Base-by-base conservation (phyloP, 2,888 invertebrate species). In the Drosophila flavopinicola region DNA sequence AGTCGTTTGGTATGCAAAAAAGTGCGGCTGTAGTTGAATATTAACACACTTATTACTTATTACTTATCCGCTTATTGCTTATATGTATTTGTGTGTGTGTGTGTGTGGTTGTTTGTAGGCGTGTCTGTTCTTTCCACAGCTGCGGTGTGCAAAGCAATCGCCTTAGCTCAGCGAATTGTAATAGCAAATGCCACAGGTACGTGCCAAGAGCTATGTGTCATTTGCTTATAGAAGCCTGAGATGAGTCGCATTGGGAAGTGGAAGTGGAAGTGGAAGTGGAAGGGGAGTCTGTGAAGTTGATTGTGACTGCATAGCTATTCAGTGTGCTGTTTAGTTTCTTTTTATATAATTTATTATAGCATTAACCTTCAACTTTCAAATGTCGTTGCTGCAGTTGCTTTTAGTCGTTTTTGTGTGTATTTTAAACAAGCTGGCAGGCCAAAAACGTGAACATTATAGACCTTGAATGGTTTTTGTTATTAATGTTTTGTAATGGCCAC, bases 321-420 rank as follows among this genome's bases (percentile, higher is more conserved):
- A 29, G 39, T 9, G 38, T 52, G 54, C 33, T 66, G 17, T 54
- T 47, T 23, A 38, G 39, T 49, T 56, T 37, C 33, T n/a, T n/a
- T 52, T 38, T 64, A 54, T 69, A 66, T 32, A 78, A 63, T 79
- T 78, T 78, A 76, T 83, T 76, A 71, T 64, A 58, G 59, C 71
- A 71, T 68, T 79, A 79, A 79, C 78, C 78, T 79, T 79, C 83
- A 79, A 68, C 71, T 74, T 83, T 79, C 71, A 79, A 79, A 79
- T 79, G 83, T 61, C 71, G 52, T 42, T 37, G 56, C 39, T 61
- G 44, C 38, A 48, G 45, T 49, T 54, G 70, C 9, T 48, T 13
- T 23, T 25, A 39, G 24, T 27, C 51, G 42, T 29, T 15, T 11
- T 15, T 61, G 33, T 48, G 3, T 25, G 17, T 44, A 32, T 57